Percentiles rank a stretch among this genome's conserved stretches.
These are phyloP conservation scores for Argyra leucocephala DNA, from an alignment of 2,888 invertebrate species.

Conservation along the genomic window DNA sequence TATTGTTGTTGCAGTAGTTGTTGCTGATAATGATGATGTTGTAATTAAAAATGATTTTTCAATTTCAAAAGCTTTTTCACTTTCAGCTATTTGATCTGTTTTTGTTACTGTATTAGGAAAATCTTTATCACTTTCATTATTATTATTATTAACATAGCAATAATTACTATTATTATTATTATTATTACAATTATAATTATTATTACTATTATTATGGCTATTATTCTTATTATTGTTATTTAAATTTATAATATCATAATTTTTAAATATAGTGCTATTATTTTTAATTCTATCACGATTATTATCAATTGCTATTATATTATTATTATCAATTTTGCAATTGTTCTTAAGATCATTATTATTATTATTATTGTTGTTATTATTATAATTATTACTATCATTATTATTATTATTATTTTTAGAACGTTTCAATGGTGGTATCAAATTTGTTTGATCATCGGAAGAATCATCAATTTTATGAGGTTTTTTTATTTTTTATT, in stretches of 20 bases:
- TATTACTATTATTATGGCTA: conserved; percentile 7
- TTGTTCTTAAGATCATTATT: conserved; percentile 20
- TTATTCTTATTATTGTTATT: not conserved
- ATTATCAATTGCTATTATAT: conserved; percentile 29
- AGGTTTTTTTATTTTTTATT: not conserved
- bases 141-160: not conserved
- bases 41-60: not conserved
- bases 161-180: conserved; percentile 17
- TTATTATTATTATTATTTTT: conserved; percentile 22
- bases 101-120: conserved; percentile 7
- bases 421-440: conserved; percentile 28
- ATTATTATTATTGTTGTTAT: conserved; percentile 26
- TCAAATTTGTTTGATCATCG: conserved; percentile 9
- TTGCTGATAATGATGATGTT: not conserved
- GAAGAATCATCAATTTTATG: not conserved
- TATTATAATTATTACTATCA: conserved; percentile 29
- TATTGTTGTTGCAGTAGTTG: not conserved
- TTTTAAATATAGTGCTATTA: conserved; percentile 22
- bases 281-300: conserved; percentile 27
- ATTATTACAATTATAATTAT: conserved; percentile 21
- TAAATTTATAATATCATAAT: conserved; percentile 18
- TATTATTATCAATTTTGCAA: conserved; percentile 20
- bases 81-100: conserved; percentile 11
- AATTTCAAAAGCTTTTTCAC: not conserved
- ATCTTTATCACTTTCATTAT: not conserved